Conservation (phyloP, 2,888 invertebrate species). For the Endotricha flammealis region DNA sequence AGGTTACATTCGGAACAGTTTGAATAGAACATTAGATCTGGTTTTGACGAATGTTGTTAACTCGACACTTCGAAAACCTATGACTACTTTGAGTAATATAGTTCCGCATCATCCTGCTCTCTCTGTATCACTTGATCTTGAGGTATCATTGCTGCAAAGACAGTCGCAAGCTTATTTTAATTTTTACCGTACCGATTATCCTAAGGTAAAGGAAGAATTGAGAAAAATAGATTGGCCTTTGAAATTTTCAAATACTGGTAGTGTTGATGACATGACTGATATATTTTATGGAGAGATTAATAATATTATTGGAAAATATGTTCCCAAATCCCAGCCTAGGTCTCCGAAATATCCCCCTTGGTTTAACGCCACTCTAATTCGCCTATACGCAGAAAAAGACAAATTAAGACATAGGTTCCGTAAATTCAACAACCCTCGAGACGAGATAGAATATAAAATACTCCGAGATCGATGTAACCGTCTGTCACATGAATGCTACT, state of each 20-base stretch:
- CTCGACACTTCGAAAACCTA: not conserved
- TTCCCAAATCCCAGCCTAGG: not conserved
- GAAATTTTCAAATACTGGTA: not conserved
- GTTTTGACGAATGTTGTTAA: not conserved
- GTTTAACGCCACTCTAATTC: not conserved
- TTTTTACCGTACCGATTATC: not conserved
- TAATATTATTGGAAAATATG: not conserved
- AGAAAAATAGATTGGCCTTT: not conserved
- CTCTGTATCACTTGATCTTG: not conserved
- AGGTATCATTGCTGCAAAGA: not conserved
- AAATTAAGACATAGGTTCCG: not conserved
- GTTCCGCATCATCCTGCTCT: not conserved
- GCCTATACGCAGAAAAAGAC: not conserved
- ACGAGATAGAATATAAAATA: slow-evolving; percentile 1
- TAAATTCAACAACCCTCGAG: slow-evolving; percentile 3
- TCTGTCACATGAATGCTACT: too few relatives aligned
- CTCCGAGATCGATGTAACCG: not conserved
- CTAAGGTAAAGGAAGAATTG: not conserved
- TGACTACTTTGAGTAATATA: not conserved
- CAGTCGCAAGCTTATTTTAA: not conserved
- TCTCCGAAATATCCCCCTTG: not conserved
- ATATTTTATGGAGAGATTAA: not conserved
- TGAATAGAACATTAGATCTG: not conserved
- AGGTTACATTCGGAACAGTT: not conserved
- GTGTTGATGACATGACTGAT: not conserved